Base-by-base conservation (phyloP, 2,888 invertebrate species). In the Ptychoptera contaminata region DNA sequence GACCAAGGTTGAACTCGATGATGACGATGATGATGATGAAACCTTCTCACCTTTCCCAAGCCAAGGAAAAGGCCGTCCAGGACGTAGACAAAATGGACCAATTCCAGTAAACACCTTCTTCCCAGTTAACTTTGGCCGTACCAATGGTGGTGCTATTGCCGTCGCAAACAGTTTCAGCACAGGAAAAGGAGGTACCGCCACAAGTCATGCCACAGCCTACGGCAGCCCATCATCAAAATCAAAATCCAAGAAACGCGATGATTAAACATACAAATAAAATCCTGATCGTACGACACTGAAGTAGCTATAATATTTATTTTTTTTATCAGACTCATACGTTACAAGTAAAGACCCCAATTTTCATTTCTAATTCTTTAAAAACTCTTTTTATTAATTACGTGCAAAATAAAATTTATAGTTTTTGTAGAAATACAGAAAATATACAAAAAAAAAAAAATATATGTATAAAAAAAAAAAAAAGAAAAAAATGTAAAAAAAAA, bases 161-260 rank as follows among this genome's bases (percentile, higher is more conserved):
- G 62, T 66, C 52, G 66, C 66, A 51, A 66, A 66, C 51, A 61
- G 63, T 30, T 66, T 61, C 53, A 64, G 63, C 54, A 66, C 65
- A 12, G 66, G 66, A 11, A 63, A 65, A 51, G 62, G 63, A 43
- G 66, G 66, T 16, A 54, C 62, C 2, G 65, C 65, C 46, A 62
- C 62, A 31, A 64, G 64, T 42, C 63, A 63, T 45, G 66, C 66
- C 46, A 65, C 63, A 36, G 66, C 66, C 23, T 66, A 66, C 43
- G 66, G 66, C 29, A 58, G 59, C 1, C 65, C 65, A 30, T 61
- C 64, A 15, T 61, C 64, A 15, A 42, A 47, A 40, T 16, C 46
- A 52, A 47, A 45, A 38, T n/a, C 44, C 5, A 49, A 47, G 36
- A 36, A 36, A 32, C 32, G 32, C n/a, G 11, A 11, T n/a, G 32